Evolutionary conservation across 2,797 vertebrate species (phyloP), one percentile per base, ranked within the genome.

Genomic region (Toxotes lorentzi): DNA sequence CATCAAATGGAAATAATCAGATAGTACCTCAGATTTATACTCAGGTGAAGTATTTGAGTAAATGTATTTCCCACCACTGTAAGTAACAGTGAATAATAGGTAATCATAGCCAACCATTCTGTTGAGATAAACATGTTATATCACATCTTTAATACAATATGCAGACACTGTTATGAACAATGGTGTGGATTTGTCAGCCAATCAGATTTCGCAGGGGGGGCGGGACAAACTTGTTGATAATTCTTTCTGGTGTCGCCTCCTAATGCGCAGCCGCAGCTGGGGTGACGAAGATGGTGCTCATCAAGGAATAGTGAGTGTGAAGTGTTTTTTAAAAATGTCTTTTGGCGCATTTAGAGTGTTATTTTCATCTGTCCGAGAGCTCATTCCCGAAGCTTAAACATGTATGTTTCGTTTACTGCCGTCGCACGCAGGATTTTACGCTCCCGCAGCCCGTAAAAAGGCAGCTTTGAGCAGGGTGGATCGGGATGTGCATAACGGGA

Each of bases 231-330:
- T 70, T 81, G 93, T 90, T 88, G 84, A 91, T 90, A 63, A 77
- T 58, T 76, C 73, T 70, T 4, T 43, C 48, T 87, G 89, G 74
- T 75, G 88, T 84, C 71, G 41, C 11, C 47, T 48, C 32, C 14
- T 75, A 91, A 73, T 89, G 94, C 93, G 95, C 95, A 95, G 89
- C 88, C 93, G 95, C 94, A 92, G 90, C 90, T 90, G 87, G 60
- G 89, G 92, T 89, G 90, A 94, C 95, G 94, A 98, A 96, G 95
- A 98, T 98, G 97, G 97, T 98, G 97, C 94, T 97, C 91, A 96
- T 97, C 94, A 98, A 99, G 94, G 97, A 98, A 96, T 98, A 97
- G 97, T 98, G 93, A 98, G 97, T 97, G 56, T 70, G 66, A 91
- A 89, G 64, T 85, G 62, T 87, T 73, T 81, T 71, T 78, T 53